Conservation (phyloP, 2,797 vertebrate species). For the Sternarchorhynchus goeldii region DNA sequence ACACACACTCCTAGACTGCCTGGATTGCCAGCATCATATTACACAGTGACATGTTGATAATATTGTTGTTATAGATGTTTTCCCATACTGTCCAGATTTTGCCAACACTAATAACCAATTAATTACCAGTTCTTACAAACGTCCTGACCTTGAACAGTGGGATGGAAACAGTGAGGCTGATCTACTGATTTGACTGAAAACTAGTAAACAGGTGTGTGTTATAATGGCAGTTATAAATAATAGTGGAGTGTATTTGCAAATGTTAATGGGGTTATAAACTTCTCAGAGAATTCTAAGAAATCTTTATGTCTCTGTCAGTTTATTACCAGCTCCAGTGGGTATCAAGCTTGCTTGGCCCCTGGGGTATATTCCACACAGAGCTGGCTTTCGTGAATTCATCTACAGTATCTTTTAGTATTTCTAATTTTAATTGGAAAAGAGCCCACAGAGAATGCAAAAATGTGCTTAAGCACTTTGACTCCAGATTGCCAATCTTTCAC, state of each 20-base stretch:
- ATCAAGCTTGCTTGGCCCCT: not conserved
- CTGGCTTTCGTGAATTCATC: not conserved
- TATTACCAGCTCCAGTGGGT: not conserved
- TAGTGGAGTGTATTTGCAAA: not conserved
- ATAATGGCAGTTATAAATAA: not conserved
- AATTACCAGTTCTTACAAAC: not conserved
- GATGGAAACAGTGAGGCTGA: not conserved
- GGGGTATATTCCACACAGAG: not conserved
- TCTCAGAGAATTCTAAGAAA: not conserved
- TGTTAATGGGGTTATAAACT: not conserved
- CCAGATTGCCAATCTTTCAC: conserved; percentile 33
- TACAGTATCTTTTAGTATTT: conserved; percentile 5
- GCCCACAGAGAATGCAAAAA: conserved; percentile 15
- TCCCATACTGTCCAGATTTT: too few species aligned
- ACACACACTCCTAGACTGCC: too few species aligned
- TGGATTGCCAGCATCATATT: too few species aligned
- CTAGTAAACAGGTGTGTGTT: not conserved
- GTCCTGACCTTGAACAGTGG: not conserved
- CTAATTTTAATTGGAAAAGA: not conserved
- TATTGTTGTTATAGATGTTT: too few species aligned
- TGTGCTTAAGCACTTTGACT: conserved; percentile 29
- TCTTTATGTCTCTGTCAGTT: not conserved
- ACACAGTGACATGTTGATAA: too few species aligned
- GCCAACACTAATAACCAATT: too few species aligned
- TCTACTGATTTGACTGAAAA: not conserved